phyloP scores from a whole-genome alignment of 2,888 invertebrate species.

The Ptychoptera albimana region DNA sequence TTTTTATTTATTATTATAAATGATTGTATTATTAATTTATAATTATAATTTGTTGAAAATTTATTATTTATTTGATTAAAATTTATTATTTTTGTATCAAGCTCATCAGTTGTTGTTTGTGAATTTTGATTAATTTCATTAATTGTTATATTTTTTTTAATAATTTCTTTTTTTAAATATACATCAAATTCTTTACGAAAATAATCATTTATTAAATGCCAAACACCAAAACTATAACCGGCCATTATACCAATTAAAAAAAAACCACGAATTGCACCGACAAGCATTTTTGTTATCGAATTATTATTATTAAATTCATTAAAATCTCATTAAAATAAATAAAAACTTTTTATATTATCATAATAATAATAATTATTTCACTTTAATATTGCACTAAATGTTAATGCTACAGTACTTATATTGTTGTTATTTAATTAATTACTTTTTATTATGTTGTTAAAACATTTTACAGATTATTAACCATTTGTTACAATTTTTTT shows the following conservation, averaged over 20 bases:
- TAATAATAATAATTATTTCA: too few species aligned
- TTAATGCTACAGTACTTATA: background rate
- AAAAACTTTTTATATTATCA: background rate
- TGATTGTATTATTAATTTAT: too few species aligned
- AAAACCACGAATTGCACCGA: constrained; percentile 42
- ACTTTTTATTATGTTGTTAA: background rate
- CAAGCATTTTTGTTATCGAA: constrained; percentile 37
- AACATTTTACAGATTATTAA: constrained; percentile 1
- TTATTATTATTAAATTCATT: background rate
- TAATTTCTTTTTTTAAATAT: constrained; percentile 33
- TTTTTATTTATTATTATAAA: too few species aligned
- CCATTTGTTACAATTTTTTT: background rate
- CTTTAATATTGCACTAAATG: background rate
- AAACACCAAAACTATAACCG: constrained; percentile 54
- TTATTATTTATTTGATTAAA: too few species aligned
- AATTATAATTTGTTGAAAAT: too few species aligned
- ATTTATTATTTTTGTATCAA: too few species aligned
- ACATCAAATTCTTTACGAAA: constrained; percentile 54
- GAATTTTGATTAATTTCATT: too few species aligned
- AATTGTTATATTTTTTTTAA: too few species aligned
- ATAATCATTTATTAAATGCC: constrained; percentile 57
- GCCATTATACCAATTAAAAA: constrained; percentile 49
- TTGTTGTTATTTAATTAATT: background rate
- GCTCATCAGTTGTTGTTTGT: too few species aligned
- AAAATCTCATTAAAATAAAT: too few species aligned